phyloP scores from a whole-genome alignment of 2,113 vertebrate genomes.

The Chloropsis cyanopogon region DNA sequence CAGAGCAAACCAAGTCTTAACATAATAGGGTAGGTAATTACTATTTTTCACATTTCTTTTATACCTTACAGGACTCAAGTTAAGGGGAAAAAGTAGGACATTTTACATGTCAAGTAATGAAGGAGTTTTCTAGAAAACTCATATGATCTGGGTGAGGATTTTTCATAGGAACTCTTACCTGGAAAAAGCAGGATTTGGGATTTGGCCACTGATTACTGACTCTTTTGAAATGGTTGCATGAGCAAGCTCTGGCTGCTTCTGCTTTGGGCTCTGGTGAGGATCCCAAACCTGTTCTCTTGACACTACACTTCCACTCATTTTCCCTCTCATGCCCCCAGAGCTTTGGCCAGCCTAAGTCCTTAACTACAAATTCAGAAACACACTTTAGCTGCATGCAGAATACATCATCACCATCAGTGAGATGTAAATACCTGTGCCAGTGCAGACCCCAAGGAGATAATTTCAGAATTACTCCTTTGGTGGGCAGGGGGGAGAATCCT shows the following conservation, averaged over 20 bases:
- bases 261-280: not conserved
- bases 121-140: not conserved
- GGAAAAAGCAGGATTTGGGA: not conserved
- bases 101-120: not conserved
- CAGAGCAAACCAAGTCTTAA: not conserved
- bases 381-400: not conserved
- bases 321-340: not conserved
- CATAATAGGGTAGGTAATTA: not conserved
- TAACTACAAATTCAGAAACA: not conserved
- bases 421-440: not conserved
- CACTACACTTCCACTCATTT: not conserved
- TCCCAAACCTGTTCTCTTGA: not conserved
- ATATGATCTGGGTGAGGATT: not conserved
- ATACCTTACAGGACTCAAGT: not conserved
- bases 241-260: not conserved
- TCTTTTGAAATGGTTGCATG: not conserved
- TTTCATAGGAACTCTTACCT: not conserved
- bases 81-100: not conserved
- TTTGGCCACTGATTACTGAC: not conserved
- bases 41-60: not conserved
- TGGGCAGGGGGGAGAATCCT: accelerated
- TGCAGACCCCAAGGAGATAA: not conserved
- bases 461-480: not conserved
- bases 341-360: not conserved
- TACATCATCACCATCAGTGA: not conserved